Percentiles rank a stretch among this genome's conserved stretches.
Evolutionary conservation across 2,888 invertebrate genomes (phyloP).

Genomic region (Tiliacea aurago): DNA sequence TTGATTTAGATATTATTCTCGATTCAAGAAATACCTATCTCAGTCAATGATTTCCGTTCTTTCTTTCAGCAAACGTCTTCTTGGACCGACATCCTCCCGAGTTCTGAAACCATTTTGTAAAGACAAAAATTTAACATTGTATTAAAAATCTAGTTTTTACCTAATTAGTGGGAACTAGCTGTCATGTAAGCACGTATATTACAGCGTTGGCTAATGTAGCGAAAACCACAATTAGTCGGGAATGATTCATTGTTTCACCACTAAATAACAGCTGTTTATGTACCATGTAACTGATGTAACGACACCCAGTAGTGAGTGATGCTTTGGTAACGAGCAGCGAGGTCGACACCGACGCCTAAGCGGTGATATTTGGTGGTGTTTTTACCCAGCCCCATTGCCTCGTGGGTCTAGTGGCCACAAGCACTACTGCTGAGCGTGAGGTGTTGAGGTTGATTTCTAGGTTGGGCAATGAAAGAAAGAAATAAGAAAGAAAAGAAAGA

Average conservation of each 20-base stretch:
- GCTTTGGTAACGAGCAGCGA: conserved; percentile 33
- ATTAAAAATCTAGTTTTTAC: not conserved
- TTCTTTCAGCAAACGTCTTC: not conserved
- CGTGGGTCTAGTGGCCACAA: too few species aligned
- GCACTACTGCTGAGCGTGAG: too few species aligned
- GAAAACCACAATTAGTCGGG: conserved; percentile 52
- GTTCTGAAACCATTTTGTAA: not conserved
- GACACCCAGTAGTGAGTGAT: conserved; percentile 36
- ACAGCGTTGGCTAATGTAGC: conserved; percentile 49
- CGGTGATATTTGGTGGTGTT: not conserved
- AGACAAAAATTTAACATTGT: not conserved
- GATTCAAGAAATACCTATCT: too few species aligned
- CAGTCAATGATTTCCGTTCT: not conserved
- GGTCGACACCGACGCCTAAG: conserved; percentile 3
- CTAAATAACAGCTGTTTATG: conserved; percentile 49
- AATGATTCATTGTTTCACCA: conserved; percentile 54
- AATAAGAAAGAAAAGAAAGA: too few species aligned
- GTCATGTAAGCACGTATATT: conserved; percentile 28
- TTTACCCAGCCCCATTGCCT: not conserved
- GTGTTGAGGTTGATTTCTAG: too few species aligned
- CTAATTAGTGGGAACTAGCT: conserved; percentile 26
- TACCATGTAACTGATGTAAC: conserved; percentile 51
- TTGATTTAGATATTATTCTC: too few species aligned
- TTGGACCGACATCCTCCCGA: not conserved
- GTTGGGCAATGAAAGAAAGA: too few species aligned